These are phyloP conservation scores for Fratercula arctica DNA, from an alignment of 2,797 vertebrate species.

Conservation along the genomic window DNA sequence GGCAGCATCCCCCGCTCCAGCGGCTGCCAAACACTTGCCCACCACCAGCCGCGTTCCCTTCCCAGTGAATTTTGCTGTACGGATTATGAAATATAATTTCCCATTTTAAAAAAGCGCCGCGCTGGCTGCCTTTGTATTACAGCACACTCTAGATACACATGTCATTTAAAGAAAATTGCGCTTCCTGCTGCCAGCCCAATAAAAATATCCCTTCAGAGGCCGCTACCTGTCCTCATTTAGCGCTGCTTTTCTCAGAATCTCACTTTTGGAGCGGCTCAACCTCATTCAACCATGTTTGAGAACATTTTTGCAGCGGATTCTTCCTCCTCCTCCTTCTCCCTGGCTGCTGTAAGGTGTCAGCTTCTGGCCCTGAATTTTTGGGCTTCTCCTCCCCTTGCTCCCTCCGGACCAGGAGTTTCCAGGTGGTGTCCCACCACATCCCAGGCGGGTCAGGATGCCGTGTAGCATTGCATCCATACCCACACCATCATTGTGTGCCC, in stretches of 20 bases:
- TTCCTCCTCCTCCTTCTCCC: not conserved
- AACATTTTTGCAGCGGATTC: not conserved
- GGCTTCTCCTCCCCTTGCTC: not conserved
- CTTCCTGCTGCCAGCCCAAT: constrained; percentile 1
- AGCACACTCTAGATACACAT: not conserved
- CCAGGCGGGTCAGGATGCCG: not conserved
- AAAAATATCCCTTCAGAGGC: not conserved
- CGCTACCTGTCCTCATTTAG: not conserved
- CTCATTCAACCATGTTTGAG: not conserved
- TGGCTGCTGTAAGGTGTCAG: not conserved
- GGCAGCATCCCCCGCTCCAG: not conserved
- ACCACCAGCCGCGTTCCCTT: not conserved
- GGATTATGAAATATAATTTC: not conserved
- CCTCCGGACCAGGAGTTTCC: accelerated
- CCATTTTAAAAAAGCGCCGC: not conserved
- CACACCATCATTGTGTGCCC: accelerated
- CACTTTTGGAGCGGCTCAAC: not conserved
- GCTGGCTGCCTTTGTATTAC: not conserved
- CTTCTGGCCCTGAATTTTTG: not conserved
- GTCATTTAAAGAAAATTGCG: not conserved
- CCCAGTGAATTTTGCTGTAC: not conserved
- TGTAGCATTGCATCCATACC: not conserved
- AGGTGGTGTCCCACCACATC: not conserved
- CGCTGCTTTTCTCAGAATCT: not conserved
- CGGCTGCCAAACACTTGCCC: not conserved